Evolutionary conservation across 2,797 vertebrate genomes (phyloP), one percentile per base, ranked within the genome.

Genomic region (Channallabes apus): DNA sequence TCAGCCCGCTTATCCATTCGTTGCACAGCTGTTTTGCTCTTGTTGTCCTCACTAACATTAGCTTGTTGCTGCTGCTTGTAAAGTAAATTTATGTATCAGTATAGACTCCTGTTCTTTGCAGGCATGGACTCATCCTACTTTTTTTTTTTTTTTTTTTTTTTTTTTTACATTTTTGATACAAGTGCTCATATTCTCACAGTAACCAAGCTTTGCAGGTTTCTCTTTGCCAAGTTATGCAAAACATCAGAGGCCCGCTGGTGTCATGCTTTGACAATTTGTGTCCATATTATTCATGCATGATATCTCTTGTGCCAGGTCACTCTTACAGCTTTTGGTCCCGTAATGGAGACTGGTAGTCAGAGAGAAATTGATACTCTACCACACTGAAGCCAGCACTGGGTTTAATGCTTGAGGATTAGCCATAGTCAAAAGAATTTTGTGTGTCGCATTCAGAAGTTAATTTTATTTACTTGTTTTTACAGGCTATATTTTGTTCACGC

Each of bases 191-290:
- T 59, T 78, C 18, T 61, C 56, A 61, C 76, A 38, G 56, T 61
- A 14, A 4, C 29, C 54, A 59, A 59, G 29, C 68, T 27, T 14
- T 59, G 56, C 32, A 32, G 6, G 29, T 35, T 15, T 78, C 32
- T 12, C 29, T 3, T 59, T n/a, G 75, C 75, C 56, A 78, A 59
- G 76, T 78, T 32, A 61, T 78, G 56, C 56, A 61, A n/a, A 78
- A 61, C 76, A 78, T 38, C 20, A 38, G 32, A 61, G 76, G 29
- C 32, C 56, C 24, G 56, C 75, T 61, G 75, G 15, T 61, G 29
- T 20, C 29, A 38, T 11, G 20, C 75, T 78, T 77, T 20, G 27
- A 29, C 73, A 29, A 4, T 38, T 38, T 58, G 76, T 61, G 20
- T 58, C 76, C 20, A 24, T 61, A 5, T 38, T 35, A 38, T 78